Percentiles rank a stretch among this genome's conserved stretches.
These are phyloP conservation scores for Callipepla californica DNA, from an alignment of 2,113 vertebrate genomes.

Conservation along the genomic window DNA sequence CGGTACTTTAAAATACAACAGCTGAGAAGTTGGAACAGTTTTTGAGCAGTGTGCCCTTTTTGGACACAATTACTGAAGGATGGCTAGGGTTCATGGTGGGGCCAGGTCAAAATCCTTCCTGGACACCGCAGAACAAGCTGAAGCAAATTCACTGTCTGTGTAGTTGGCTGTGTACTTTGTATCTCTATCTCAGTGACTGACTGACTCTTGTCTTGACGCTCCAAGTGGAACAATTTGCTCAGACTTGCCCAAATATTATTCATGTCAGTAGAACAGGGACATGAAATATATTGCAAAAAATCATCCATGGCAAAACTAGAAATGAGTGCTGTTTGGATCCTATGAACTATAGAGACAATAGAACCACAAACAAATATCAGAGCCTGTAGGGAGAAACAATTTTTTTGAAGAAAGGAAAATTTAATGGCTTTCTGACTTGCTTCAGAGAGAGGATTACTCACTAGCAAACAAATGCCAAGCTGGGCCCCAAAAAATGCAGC, in stretches of 20 bases:
- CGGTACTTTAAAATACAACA: neutral
- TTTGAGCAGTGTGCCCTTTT: neutral
- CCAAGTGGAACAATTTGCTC: neutral
- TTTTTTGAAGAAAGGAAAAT: neutral
- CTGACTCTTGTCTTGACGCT: neutral
- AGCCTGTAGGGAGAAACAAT: neutral
- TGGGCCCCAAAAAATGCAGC: neutral
- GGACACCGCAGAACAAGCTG: neutral
- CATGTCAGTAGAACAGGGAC: neutral
- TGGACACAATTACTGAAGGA: neutral
- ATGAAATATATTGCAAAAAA: neutral
- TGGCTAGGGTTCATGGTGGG: neutral
- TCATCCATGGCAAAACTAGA: neutral
- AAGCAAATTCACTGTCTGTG: neutral
- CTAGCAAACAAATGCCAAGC: neutral
- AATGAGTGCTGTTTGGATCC: neutral
- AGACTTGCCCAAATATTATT: neutral
- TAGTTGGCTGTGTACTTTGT: neutral
- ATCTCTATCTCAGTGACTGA: rapidly evolving
- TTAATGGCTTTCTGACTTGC: neutral
- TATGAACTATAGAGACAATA: neutral
- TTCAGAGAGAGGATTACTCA: neutral
- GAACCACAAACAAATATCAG: neutral
- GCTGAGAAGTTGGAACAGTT: neutral
- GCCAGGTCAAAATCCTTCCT: neutral